Conservation (phyloP, 2,797 vertebrate species). For the Sibirionetta formosa region DNA sequence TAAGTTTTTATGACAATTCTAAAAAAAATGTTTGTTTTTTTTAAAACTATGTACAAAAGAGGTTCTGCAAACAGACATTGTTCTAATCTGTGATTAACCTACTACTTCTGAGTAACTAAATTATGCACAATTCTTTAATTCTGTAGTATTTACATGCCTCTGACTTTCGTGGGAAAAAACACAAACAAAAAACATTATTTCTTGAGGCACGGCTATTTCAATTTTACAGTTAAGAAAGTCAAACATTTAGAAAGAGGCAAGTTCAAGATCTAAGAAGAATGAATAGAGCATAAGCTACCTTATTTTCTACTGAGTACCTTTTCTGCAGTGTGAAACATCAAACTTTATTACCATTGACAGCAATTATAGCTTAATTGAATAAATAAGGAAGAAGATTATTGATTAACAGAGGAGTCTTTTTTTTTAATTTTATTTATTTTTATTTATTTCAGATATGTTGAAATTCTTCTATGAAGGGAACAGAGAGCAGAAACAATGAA, state of each 20-base stretch:
- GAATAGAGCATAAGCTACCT: not conserved
- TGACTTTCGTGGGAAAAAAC: not conserved
- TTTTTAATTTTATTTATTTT: not conserved
- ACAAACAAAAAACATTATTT: not conserved
- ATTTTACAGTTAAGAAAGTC: not conserved
- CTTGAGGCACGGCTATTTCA: not conserved
- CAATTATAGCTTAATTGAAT: slow-evolving; percentile 16
- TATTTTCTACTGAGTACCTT: not conserved
- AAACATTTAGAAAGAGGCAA: not conserved
- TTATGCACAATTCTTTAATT: rapidly evolving
- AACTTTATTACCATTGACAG: slow-evolving; percentile 27
- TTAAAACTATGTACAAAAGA: rapidly evolving
- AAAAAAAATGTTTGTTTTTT: not conserved
- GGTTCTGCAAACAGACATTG: not conserved
- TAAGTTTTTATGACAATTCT: not conserved
- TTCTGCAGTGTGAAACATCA: not conserved
- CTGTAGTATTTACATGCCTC: not conserved
- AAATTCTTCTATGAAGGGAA: slow-evolving; percentile 45
- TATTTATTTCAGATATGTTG: slow-evolving; percentile 56
- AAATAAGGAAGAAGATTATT: slow-evolving; percentile 28
- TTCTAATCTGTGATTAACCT: not conserved
- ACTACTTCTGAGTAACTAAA: not conserved
- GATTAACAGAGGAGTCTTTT: slow-evolving; percentile 1
- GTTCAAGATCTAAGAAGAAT: not conserved
- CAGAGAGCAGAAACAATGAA: not conserved